Evolutionary conservation across 2,888 invertebrate species (phyloP), one percentile per base, ranked within the genome.

Genomic region (Lamellibrachia satsuma): DNA sequence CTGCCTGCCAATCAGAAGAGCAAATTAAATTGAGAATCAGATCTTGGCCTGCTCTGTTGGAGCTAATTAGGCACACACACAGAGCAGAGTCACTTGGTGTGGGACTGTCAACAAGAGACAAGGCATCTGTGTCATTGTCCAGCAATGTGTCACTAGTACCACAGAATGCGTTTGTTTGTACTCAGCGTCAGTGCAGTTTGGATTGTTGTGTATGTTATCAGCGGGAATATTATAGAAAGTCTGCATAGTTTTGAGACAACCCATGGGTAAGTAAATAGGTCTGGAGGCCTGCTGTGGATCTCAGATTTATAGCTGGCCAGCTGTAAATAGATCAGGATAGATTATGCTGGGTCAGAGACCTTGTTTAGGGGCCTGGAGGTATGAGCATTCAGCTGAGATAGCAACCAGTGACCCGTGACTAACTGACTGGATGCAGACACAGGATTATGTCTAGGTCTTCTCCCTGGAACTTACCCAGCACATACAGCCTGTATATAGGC

Each of bases 1-100:
- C 22, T 75, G 75, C n/a, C 75, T 75, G 75, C 75, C 75, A 75
- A 75, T 75, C 75, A 75, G 75, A 75, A 22, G 75, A 39, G 75
- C 75, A 75, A 75, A 75, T 75, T 75, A 75, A 75, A 75, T 75
- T 75, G 75, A 75, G 75, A 22, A 75, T 75, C 75, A 75, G 75
- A 15, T 75, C 75, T n/a, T 75, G 75, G 22, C 75, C 22, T 22
- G 75, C 75, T 75, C 75, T 75, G 75, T 15, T 75, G 75, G 22
- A 22, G 75, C 75, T 75, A 75, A 75, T 75, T 75, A 75, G 75
- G 22, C 75, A 75, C 22, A 75, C 75, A 39, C 39, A 75, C 75
- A 22, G 15, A 22, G 75, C 75, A 60, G 75, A 75, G 75, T 75
- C 75, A 75, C 75, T 75, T 75, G 75, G 75, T 75, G 75, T 75